phyloP scores from a whole-genome alignment of 2,113 vertebrate genomes.

The Burhinus oedicnemus region DNA sequence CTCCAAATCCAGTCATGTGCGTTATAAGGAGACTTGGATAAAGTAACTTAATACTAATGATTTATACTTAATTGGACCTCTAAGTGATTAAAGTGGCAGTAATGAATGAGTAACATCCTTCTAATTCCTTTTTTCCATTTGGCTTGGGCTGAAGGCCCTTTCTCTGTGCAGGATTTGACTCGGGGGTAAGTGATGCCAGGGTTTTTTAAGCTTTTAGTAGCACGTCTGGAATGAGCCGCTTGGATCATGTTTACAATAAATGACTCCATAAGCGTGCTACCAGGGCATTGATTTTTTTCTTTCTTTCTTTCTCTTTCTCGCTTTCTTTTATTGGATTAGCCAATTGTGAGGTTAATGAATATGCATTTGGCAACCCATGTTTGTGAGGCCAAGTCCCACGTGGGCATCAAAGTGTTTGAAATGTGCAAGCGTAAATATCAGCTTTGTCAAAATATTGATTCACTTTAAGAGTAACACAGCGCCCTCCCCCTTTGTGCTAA shows the following conservation, averaged over 20 bases:
- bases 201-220: conserved; percentile 55
- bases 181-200: conserved; percentile 5
- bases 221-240: not conserved
- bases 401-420: conserved; percentile 61
- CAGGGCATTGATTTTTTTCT: conserved; percentile 37
- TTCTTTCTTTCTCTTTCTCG: not conserved
- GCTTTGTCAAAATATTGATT: conserved; percentile 79
- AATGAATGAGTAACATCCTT: conserved; percentile 80
- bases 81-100: conserved; percentile 83
- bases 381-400: conserved; percentile 57
- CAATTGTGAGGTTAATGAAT: conserved; percentile 77
- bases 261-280: conserved; percentile 66
- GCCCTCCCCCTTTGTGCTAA: not conserved
- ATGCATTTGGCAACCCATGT: conserved; percentile 72
- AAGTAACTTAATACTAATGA: conserved; percentile 83
- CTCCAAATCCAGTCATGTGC: conserved; percentile 75
- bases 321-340: conserved; percentile 65
- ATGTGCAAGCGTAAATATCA: conserved; percentile 46
- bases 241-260: conserved; percentile 75
- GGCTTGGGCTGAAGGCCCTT: conserved; percentile 23
- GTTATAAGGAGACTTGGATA: conserved; percentile 58
- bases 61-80: conserved; percentile 84
- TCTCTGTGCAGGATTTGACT: conserved; percentile 41
- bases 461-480: conserved; percentile 35
- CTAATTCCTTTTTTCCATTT: conserved; percentile 62